Conservation (phyloP, 1,140 invertebrate species). For the Theocolax elegans region DNA sequence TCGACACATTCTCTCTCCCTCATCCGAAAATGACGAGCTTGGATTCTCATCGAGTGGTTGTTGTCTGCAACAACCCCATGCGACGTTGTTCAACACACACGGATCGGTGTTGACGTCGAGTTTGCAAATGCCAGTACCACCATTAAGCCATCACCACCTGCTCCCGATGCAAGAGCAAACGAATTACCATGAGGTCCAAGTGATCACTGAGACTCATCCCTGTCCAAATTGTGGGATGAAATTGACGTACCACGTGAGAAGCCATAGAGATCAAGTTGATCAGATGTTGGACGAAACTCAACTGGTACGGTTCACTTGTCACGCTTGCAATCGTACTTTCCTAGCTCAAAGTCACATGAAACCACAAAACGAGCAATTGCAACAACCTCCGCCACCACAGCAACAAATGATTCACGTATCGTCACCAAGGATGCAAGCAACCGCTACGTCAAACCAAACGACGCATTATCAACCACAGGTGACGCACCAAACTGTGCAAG, state of each 20-base stretch:
- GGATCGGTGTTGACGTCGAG: constrained; percentile 55
- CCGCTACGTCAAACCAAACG: not conserved
- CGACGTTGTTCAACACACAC: constrained; percentile 56
- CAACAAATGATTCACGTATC: constrained; percentile 17
- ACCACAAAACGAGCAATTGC: constrained; percentile 58
- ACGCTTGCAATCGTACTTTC: constrained; percentile 57
- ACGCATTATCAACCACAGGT: constrained; percentile 2
- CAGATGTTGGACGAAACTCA: constrained; percentile 46
- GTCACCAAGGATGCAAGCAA: constrained; percentile 11
- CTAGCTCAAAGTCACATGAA: constrained; percentile 56
- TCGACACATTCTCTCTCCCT: constrained; percentile 65
- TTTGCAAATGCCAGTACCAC: constrained; percentile 50
- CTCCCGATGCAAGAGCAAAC: constrained; percentile 47
- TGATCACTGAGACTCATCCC: constrained; percentile 56
- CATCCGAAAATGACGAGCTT: constrained; percentile 54
- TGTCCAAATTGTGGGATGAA: constrained; percentile 62
- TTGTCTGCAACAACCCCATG: constrained; percentile 43
- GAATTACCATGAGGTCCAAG: constrained; percentile 52
- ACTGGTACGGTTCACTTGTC: constrained; percentile 55
- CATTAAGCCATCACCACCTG: constrained; percentile 33
- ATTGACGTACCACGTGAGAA: constrained; percentile 62
- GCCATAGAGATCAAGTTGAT: constrained; percentile 52
- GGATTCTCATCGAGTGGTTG: constrained; percentile 45
- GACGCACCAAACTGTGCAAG: constrained; percentile 21
- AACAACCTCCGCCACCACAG: constrained; percentile 28